phyloP scores from a whole-genome alignment of 2,797 vertebrate genomes.

The Pseudomugil tenellus region DNA sequence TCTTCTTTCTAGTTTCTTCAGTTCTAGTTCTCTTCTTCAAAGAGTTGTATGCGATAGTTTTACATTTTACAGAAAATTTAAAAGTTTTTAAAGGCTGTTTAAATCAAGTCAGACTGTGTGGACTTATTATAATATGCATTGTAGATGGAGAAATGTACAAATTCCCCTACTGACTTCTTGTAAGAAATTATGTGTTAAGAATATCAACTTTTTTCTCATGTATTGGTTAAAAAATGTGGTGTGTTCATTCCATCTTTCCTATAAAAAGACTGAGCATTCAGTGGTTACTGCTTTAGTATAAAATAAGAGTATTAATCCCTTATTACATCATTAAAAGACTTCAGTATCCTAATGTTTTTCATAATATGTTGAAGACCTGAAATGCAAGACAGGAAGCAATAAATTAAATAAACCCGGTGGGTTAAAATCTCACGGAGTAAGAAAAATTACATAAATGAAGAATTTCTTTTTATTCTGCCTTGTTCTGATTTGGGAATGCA shows the following conservation, averaged over 20 bases:
- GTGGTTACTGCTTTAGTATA: not conserved
- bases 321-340: not conserved
- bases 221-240: not conserved
- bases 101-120: not conserved
- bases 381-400: conserved; percentile 11
- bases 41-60: too few species aligned
- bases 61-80: not conserved
- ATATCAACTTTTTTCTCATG: not conserved
- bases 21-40: too few species aligned
- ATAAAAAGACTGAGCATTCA: not conserved
- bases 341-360: conserved; percentile 1
- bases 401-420: not conserved
- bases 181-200: not conserved
- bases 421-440: not conserved
- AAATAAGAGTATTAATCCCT: not conserved
- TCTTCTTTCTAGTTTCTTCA: too few species aligned
- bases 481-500: not conserved
- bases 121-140: not conserved
- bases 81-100: not conserved
- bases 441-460: not conserved
- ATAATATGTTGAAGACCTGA: not conserved
- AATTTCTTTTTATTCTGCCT: not conserved
- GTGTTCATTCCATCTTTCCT: not conserved
- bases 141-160: not conserved
- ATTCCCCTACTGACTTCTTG: not conserved